phyloP scores from a whole-genome alignment of 1,140 invertebrate species.

The Tyrophagus putrescentiae region DNA sequence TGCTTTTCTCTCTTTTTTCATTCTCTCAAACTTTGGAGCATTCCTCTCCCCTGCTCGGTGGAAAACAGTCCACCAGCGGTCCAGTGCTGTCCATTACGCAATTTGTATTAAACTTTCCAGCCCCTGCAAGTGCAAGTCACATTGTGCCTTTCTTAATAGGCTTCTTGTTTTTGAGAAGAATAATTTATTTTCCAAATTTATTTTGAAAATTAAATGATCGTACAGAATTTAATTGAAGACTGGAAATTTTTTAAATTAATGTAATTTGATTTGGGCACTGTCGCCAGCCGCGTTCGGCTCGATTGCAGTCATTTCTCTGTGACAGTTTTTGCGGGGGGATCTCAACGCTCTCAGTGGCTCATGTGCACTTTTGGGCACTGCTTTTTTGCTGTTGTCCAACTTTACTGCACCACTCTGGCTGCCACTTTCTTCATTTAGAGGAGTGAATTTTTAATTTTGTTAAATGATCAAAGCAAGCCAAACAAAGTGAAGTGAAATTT shows the following conservation, averaged over 20 bases:
- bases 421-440: neutral
- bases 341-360: neutral
- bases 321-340: neutral
- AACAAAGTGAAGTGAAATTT: slow-evolving; percentile 3
- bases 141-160: slow-evolving; percentile 1
- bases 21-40: neutral
- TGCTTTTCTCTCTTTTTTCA: neutral
- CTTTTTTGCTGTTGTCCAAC: neutral
- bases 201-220: slow-evolving; percentile 15
- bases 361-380: neutral
- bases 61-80: neutral
- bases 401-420: neutral
- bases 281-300: neutral
- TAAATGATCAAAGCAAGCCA: neutral
- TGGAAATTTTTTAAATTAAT: slow-evolving; percentile 10
- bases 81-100: slow-evolving; percentile 3
- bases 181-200: slow-evolving; percentile 19
- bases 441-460: slow-evolving; percentile 11
- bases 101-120: slow-evolving; percentile 15
- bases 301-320: neutral
- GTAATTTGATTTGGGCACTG: slow-evolving; percentile 17
- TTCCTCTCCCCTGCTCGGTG: neutral
- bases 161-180: slow-evolving; percentile 3
- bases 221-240: too few relatives aligned
- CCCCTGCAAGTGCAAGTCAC: neutral